A percentile compares a stretch with the other conserved stretches of the same genome.
phyloP scores from a whole-genome alignment of 1,140 invertebrate species.

The Hylyphantes graminicola region DNA sequence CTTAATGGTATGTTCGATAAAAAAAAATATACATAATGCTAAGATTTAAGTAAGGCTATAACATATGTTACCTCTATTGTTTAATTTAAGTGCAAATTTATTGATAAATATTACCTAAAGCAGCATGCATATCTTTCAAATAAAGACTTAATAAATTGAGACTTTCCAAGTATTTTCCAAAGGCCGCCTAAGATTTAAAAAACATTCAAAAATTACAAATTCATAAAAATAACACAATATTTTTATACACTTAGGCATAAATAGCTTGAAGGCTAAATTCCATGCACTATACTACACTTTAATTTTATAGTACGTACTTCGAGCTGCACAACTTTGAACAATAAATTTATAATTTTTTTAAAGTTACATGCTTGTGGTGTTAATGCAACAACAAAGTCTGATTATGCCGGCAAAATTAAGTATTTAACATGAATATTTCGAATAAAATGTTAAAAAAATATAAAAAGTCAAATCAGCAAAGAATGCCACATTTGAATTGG shows the following conservation, averaged over 20 bases:
- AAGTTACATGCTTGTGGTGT: no score
- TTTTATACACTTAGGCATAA: not conserved
- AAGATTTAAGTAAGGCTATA: no score
- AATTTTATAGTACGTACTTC: not conserved
- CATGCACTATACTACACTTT: not conserved
- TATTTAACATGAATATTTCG: no score
- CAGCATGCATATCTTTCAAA: slow-evolving; percentile 38
- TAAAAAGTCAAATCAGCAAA: no score
- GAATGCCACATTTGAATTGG: no score
- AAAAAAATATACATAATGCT: no score
- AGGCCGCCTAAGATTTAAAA: slow-evolving; percentile 35
- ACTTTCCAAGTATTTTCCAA: slow-evolving; percentile 45
- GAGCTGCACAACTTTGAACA: not conserved
- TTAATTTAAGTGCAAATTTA: no score
- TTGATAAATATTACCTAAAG: slow-evolving; percentile 13
- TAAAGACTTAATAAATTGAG: slow-evolving; percentile 18
- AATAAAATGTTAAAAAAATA: no score
- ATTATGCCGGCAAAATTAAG: no score
- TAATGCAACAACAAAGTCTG: no score
- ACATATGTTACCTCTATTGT: no score
- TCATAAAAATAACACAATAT: not conserved
- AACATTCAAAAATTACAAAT: not conserved
- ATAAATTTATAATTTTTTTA: not conserved
- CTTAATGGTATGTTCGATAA: no score
- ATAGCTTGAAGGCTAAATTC: not conserved